Evolutionary conservation across 2,888 invertebrate genomes (phyloP), one percentile per base, ranked within the genome.

Genomic region (Tuta absoluta): DNA sequence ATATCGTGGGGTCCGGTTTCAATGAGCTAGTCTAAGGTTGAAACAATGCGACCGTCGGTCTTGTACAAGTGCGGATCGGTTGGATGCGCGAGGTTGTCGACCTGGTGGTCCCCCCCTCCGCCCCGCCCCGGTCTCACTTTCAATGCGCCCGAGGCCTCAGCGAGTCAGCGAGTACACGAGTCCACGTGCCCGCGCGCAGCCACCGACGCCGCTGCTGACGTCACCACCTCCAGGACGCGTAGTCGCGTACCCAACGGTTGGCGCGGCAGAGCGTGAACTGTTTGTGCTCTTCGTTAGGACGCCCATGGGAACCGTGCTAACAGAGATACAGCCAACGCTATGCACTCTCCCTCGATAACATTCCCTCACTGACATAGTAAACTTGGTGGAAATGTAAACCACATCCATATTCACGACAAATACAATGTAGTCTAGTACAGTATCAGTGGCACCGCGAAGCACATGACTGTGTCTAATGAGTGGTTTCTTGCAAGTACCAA

Each of bases 31-130:
- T 63, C 41, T 67, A 57, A 85, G 84, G 86, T 86, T 80, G 81
- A 87, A 89, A 89, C 89, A 89, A 91, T 87, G 81, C 82, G 85
- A 85, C 80, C 82, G 85, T 84, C 81, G 84, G 82, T 85, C 79
- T 83, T 84, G 82, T 86, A 87, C 86, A 84, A 87, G 86, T 89
- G 89, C 84, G 86, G 87, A 87, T 87, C 89, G 87, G 85, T 87
- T 81, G 86, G 87, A 86, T 88, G 87, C 82, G 87, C 85, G 81
- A 69, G 79, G 87, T 85, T 89, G 77, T 84, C 76, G 89, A 89
- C 85, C 89, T 77, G 69, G 70, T 72, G 76, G 75, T 75, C 80
- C 75, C 71, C 75, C 72, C 71, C 73, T 72, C 76, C 76, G 73
- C 74, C 72, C 73, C 68, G 68, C 76, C 83, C 81, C 83, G 81